Base-by-base conservation (phyloP, 2,888 invertebrate genomes). In the Chrysina gloriosa region DNA sequence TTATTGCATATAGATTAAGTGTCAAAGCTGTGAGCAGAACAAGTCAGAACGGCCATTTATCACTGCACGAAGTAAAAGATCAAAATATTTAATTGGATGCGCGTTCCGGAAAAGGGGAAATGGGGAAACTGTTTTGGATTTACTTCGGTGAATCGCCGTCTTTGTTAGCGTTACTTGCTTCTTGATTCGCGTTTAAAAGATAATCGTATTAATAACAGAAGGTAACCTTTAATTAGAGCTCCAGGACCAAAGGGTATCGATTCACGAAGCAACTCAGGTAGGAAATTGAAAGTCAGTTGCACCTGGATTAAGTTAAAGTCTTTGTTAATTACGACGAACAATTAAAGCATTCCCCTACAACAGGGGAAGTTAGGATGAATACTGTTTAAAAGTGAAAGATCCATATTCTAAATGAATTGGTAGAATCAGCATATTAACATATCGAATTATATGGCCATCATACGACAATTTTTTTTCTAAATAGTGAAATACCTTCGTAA, bases 121-220 rank as follows among this genome's bases (percentile, higher is more conserved):
- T 2, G 16, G 19, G 52, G 52, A 16, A 58, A 71, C 71, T 72
- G 69, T 72, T 67, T 69, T 63, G 45, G 56, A 36, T 23, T 45
- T 69, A 70, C 42, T n/a, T n/a, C n/a, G n/a, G n/a, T n/a, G n/a
- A 68, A 69, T 58, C 45, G 48, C 69, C 36, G 64, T 71, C 67
- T 68, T 66, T 69, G 47, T n/a, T n/a, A n/a, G 69, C n/a, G 6
- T 25, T 23, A 16, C 25, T 58, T 42, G 42, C 27, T 42, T 64
- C 58, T 56, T 54, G 50, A 39, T 21, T 42, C 42, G n/a, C 23
- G 23, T 58, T 39, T 58, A 69, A 58, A 61, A 50, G 47, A 42
- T 71, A 77, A 78, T 79, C 77, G 76, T 66, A 78, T 80, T 80
- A 80, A 75, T 79, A 75, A 79, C 80, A 77, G 74, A 76, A 73